These are phyloP conservation scores for Cavia aperea DNA, from an alignment of 2,113 vertebrate species.

Conservation along the genomic window DNA sequence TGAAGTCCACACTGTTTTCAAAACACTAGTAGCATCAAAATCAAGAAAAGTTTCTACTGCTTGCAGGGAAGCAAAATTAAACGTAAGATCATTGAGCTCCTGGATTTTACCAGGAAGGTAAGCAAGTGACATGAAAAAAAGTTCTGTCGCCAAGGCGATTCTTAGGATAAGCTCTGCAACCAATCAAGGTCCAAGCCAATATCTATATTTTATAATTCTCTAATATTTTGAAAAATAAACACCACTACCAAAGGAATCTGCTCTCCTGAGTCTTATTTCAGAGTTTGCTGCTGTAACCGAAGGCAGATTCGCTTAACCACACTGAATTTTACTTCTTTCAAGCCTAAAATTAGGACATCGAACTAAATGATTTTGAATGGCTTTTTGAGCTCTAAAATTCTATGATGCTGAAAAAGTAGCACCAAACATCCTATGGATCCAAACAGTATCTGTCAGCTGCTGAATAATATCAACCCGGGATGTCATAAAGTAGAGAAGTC, in stretches of 20 bases:
- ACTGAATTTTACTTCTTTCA: conserved; percentile 22
- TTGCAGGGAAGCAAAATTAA: conserved; percentile 31
- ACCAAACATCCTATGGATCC: neutral
- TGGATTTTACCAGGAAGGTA: neutral
- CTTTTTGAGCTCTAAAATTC: conserved; percentile 38
- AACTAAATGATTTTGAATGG: conserved; percentile 21
- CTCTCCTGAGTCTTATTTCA: conserved; percentile 11
- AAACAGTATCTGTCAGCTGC: neutral
- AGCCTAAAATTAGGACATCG: conserved; percentile 32
- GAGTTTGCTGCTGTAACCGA: neutral
- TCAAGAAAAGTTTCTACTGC: neutral
- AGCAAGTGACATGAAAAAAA: neutral
- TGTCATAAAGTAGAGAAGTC: neutral
- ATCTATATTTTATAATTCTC: neutral
- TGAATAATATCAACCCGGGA: neutral
- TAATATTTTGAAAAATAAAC: conserved; percentile 29
- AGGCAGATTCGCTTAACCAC: neutral
- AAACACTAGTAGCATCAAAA: neutral
- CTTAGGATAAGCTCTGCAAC: neutral
- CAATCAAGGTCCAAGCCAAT: neutral
- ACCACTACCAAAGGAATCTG: neutral
- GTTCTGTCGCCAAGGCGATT: neutral
- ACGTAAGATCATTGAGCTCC: neutral
- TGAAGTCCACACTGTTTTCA: conserved; percentile 25
- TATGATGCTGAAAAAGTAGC: neutral